phyloP scores from a whole-genome alignment of 2,113 vertebrate genomes.

The Globicephala melas region DNA sequence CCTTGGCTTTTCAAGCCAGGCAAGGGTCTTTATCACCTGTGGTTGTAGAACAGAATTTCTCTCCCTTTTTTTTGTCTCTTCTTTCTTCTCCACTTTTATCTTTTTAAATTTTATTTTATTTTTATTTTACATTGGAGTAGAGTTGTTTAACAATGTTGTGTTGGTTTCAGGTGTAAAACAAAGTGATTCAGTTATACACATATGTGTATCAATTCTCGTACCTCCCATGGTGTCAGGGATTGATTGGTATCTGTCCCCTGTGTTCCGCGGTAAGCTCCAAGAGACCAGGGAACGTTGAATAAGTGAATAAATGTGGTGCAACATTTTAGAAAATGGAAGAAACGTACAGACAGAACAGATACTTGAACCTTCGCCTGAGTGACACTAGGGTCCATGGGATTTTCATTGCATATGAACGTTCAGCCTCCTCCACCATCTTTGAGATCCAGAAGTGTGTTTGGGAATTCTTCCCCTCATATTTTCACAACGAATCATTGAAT shows the following conservation, averaged over 20 bases:
- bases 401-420: not conserved
- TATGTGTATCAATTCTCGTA: fast-evolving
- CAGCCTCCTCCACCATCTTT: not conserved
- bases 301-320: not conserved
- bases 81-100: not conserved
- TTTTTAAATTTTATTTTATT: not conserved
- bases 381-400: too few relatives aligned
- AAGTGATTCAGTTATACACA: fast-evolving
- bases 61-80: not conserved
- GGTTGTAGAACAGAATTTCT: not conserved
- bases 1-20: not conserved
- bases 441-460: not conserved
- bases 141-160: not conserved
- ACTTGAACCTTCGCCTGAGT: not conserved
- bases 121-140: not conserved
- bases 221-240: fast-evolving
- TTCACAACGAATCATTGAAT: not conserved
- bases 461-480: not conserved
- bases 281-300: not conserved
- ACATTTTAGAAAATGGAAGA: not conserved
- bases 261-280: not conserved
- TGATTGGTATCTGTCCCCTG: not conserved
- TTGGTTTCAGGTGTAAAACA: not conserved
- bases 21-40: not conserved
- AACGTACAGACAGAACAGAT: not conserved